Evolutionary conservation across 2,113 vertebrate species (phyloP).

Genomic region (Anser brachyrhynchus): DNA sequence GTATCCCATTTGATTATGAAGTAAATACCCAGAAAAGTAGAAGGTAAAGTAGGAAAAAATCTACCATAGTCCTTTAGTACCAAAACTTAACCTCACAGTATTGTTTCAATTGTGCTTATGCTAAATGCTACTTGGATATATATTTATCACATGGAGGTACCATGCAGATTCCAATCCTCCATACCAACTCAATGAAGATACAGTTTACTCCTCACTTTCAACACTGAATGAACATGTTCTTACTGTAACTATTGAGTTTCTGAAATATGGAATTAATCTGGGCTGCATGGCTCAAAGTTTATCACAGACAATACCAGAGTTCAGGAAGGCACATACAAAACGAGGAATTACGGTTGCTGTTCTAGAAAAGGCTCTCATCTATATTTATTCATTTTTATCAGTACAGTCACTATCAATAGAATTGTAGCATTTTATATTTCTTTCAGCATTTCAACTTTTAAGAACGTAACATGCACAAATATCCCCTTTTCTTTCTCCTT

Average conservation of each 20-base stretch:
- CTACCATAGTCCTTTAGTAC: background rate
- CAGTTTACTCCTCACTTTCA: background rate
- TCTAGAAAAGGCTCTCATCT: background rate
- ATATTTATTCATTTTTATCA: background rate
- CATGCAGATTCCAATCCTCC: background rate
- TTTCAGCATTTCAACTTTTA: background rate
- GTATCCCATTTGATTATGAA: background rate
- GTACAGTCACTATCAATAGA: background rate
- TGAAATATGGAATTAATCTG: background rate
- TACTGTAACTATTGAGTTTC: background rate
- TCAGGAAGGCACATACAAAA: background rate
- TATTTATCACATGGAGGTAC: background rate
- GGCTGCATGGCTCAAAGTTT: background rate
- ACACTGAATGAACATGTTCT: background rate
- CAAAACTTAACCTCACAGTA: background rate
- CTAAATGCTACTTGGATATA: background rate
- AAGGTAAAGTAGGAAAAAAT: background rate
- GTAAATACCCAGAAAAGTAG: background rate
- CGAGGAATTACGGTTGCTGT: background rate
- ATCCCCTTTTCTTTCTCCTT: background rate
- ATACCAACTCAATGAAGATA: background rate
- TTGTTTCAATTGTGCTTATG: background rate
- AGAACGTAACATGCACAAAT: background rate
- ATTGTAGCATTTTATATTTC: background rate
- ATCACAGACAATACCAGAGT: background rate